Percentiles rank a stretch among this genome's conserved stretches.
phyloP scores from a whole-genome alignment of 2,888 invertebrate genomes.

The Apamea sordens region DNA sequence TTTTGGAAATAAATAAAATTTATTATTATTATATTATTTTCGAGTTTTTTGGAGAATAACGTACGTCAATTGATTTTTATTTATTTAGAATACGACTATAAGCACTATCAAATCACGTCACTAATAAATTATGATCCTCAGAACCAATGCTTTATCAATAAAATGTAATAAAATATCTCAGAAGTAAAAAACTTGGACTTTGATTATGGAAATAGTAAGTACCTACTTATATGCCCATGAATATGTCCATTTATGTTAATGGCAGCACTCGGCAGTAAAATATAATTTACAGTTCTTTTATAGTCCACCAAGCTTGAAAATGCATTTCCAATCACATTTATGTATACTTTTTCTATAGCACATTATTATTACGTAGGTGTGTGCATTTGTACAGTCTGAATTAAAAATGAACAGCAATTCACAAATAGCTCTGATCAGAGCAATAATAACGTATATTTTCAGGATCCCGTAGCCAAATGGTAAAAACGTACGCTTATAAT shows the following conservation, averaged over 20 bases:
- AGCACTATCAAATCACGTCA: background rate
- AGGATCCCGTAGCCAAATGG: background rate
- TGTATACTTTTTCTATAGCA: background rate
- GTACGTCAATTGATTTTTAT: too few relatives aligned
- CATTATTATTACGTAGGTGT: background rate
- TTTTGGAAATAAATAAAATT: too few relatives aligned
- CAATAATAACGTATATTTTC: background rate
- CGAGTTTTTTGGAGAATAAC: background rate
- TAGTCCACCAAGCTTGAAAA: background rate
- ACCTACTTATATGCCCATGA: background rate
- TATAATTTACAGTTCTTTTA: background rate
- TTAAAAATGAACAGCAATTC: background rate
- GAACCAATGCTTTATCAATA: background rate
- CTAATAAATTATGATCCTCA: background rate
- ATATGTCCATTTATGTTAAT: background rate
- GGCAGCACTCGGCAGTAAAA: background rate
- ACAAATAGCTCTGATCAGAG: background rate
- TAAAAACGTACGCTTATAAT: background rate
- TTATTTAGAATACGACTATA: background rate
- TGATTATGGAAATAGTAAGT: background rate
- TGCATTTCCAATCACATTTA: constrained; percentile 5
- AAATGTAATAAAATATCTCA: background rate
- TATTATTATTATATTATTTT: too few relatives aligned
- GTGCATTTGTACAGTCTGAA: too few relatives aligned
- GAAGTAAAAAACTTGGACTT: background rate